Conservation (phyloP, 2,888 invertebrate genomes). For the Lysandra coridon region DNA sequence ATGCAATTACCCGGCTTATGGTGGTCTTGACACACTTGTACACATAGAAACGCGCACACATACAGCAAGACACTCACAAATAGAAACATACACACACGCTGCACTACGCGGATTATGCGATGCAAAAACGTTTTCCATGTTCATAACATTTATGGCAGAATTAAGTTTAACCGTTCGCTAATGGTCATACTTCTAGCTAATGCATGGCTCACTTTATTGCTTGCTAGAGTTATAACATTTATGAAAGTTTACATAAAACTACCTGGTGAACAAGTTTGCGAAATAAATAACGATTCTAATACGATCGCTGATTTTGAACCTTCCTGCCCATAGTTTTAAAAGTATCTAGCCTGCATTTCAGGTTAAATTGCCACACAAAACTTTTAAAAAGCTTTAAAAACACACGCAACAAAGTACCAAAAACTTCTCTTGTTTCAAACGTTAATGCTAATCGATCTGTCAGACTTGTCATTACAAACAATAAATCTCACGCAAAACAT, state of each 20-base stretch:
- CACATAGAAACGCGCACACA: slow-evolving; percentile 36
- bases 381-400: too few species aligned
- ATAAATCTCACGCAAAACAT: background rate
- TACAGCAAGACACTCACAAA: background rate
- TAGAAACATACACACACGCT: background rate
- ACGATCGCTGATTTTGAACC: background rate
- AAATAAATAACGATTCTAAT: background rate
- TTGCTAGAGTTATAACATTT: background rate
- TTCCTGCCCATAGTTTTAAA: background rate
- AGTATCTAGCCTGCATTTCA: background rate
- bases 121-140: slow-evolving; percentile 21
- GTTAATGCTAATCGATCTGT: background rate
- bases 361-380: background rate
- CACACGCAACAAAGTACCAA: background rate
- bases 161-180: slow-evolving; percentile 15
- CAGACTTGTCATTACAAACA: slow-evolving; percentile 1
- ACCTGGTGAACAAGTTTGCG: background rate
- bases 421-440: background rate
- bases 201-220: background rate
- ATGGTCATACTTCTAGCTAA: slow-evolving; percentile 6
- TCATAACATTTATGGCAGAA: slow-evolving; percentile 2
- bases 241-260: background rate
- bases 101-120: background rate
- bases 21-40: slow-evolving; percentile 42
- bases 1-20: slow-evolving; percentile 32